Evolutionary conservation across 2,888 invertebrate species (phyloP), one percentile per base, ranked within the genome.

Genomic region (Ditylenchus weischeri): DNA sequence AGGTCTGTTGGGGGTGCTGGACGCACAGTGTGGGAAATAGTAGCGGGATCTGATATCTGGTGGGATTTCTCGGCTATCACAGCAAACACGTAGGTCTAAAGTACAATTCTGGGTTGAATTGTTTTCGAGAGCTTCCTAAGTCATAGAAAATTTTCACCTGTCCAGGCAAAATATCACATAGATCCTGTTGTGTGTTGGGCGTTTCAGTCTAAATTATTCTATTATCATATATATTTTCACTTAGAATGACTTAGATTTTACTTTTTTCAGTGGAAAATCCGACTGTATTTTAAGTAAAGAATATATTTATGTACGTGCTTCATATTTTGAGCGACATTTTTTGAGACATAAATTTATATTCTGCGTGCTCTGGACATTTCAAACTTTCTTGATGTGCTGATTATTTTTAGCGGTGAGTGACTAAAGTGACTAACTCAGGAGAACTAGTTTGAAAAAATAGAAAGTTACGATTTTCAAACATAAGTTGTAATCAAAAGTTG

Each of bases 1-100:
- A 81, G 69, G 18, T 76, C 76, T 19, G 70, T 70, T 1, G 81
- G 79, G 2, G 80, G 73, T 23, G 80, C 71, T 6, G 81, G 81
- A 19, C 76, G 67, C 19, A 80, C 66, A n/a, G 75, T 75, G 68
- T 78, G 75, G 18, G 76, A 72, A n/a, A 73, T 71, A 35, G 75
- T 68, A 10, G 70, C 60, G 11, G 78, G 75, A 23, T 75, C 76
- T 23, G 76, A 76, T 35, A 76, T 69, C 59, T 74, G 75, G 18
- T 60, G 65, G 21, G 77, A 77, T 70, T 80, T 80, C 57, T 76
- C 75, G 19, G 79, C 75, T n/a, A 72, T 72, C 1, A 79, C 77
- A 10, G 76, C 72, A 69, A 81, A 78, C 36, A 75, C 70, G 63
- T 73, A 78, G 1, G 74, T 68, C 43, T 71, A 15, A 43, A 43